Base-by-base conservation (phyloP, 2,888 invertebrate species). In the Aphodius granarius region DNA sequence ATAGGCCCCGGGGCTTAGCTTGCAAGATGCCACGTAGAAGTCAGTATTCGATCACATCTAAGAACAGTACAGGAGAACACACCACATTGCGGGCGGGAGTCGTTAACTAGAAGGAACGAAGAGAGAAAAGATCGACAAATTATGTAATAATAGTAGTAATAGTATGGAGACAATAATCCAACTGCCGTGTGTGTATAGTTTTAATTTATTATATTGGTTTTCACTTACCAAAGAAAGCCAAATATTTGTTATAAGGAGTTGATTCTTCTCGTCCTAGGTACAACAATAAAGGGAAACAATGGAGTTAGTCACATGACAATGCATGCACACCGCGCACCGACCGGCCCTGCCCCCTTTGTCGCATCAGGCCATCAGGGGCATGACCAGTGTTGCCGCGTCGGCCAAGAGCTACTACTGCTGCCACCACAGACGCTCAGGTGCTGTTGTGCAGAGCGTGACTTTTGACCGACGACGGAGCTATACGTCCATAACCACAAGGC, bases 201-300 rank as follows among this genome's bases (percentile, higher is more conserved):
- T 85, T 86, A 84, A 85, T 83, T 86, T 86, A 86, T 83, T 86
- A 85, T 86, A 84, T 86, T 86, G 86, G 86, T 86, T 86, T 86
- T 91, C 91, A 95, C 95, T 95, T 94, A 95, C 95, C 94, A 95
- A 94, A 91, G 95, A 94, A 92, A 95, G 94, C 95, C 95, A 96
- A 91, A 95, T 94, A 93, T 95, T 95, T 91, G 95, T 94, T 91
- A 95, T 94, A 91, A 96, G 93, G 91, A 95, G 94, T 93, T 95
- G 95, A 92, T 95, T 95, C 93, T 95, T 95, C 94, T 95, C 95
- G 92, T 95, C 95, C 95, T 95, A 93, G 90, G 89, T 87, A 91
- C 91, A 91, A 92, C 91, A 92, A 91, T 91, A 92, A 91, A 91
- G 91, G 91, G 91, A 91, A 91, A 90, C 89, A 89, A 89, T 86